Evolutionary conservation across 2,797 vertebrate genomes (phyloP).

Genomic region (Chrosomus eos): DNA sequence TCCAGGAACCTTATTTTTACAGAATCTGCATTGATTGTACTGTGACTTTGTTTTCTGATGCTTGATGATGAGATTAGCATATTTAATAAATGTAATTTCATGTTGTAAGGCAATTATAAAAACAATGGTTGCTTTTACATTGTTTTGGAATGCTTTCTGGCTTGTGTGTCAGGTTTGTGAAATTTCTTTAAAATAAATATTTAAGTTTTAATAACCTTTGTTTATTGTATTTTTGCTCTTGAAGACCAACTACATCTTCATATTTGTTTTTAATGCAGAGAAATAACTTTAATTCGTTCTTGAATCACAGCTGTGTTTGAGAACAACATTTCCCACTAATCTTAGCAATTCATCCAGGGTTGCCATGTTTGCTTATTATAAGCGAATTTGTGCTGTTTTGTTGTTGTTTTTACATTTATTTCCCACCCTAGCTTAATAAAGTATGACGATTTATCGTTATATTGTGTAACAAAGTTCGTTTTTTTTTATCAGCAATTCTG

Average conservation of each 20-base stretch:
- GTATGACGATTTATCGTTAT: neutral
- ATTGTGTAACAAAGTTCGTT: fast-evolving
- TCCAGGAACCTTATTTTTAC: conserved; percentile 20
- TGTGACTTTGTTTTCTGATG: conserved; percentile 25
- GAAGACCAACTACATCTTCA: neutral
- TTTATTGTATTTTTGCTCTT: neutral
- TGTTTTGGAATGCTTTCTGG: conserved; percentile 18
- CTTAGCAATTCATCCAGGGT: neutral
- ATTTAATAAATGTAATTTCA: conserved; percentile 7
- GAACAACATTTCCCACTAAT: neutral
- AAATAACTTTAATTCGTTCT: neutral
- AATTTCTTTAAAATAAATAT: conserved; percentile 49
- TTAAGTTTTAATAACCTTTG: conserved; percentile 33
- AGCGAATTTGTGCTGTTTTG: neutral
- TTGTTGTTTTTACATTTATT: neutral
- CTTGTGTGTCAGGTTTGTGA: conserved; percentile 21
- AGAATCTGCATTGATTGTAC: conserved; percentile 11
- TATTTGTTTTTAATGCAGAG: neutral
- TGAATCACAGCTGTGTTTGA: neutral
- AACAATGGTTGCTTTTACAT: neutral
- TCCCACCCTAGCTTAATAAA: too few relatives aligned
- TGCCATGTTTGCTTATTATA: conserved; percentile 12
- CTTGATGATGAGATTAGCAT: neutral
- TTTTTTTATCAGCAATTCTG: neutral
- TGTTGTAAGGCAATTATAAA: neutral